phyloP scores from a whole-genome alignment of 2,113 vertebrate species.

The Ovis canadensis region DNA sequence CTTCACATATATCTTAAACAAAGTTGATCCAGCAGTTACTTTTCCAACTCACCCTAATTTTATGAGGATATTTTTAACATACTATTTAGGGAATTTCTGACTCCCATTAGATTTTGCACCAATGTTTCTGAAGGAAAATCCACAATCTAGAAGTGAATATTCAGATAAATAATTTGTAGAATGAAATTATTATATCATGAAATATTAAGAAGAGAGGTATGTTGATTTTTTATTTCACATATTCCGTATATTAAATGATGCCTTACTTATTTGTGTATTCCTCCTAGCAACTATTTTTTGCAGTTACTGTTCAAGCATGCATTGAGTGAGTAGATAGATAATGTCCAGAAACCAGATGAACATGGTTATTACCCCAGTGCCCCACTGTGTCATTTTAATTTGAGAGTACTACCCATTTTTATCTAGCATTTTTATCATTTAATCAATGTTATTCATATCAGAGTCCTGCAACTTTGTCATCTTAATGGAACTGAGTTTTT shows the following conservation, averaged over 20 bases:
- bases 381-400: not conserved
- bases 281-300: not conserved
- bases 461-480: not conserved
- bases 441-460: not conserved
- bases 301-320: not conserved
- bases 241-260: not conserved
- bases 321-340: not conserved
- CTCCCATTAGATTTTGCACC: not conserved
- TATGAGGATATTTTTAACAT: not conserved
- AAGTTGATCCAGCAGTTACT: not conserved
- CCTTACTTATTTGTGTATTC: not conserved
- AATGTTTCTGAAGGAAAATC: not conserved
- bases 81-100: not conserved
- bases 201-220: not conserved
- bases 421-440: not conserved
- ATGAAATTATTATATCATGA: not conserved
- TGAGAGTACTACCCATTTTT: not conserved
- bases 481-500: not conserved
- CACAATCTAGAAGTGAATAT: not conserved
- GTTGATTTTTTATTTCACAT: not conserved
- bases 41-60: not conserved
- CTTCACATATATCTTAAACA: not conserved
- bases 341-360: not conserved
- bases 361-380: not conserved
- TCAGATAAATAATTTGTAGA: not conserved